Evolutionary conservation across 1,140 invertebrate genomes (phyloP).

Genomic region (Zaprionus ornatus): DNA sequence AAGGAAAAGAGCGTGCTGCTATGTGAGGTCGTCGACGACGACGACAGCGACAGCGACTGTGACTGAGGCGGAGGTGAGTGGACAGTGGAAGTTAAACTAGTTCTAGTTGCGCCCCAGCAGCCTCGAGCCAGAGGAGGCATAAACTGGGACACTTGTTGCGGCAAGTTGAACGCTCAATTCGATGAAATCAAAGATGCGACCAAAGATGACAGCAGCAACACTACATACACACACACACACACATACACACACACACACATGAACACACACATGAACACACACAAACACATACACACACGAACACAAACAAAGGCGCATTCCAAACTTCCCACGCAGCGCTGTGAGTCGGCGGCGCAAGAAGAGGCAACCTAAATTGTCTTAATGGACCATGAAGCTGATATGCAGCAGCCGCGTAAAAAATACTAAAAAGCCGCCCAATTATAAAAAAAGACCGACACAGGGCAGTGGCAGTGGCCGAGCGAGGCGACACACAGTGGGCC

Average conservation of each 20-base stretch:
- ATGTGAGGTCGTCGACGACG: slow-evolving; percentile 15
- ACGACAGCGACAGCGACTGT: not conserved
- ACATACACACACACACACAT: slow-evolving; percentile 3
- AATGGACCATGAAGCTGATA: slow-evolving; percentile 75
- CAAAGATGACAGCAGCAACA: slow-evolving; percentile 48
- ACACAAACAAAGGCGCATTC: slow-evolving; percentile 19
- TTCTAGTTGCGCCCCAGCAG: slow-evolving; percentile 53
- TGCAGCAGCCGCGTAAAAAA: slow-evolving; percentile 67
- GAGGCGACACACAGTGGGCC: too few species aligned
- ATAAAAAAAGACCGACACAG: slow-evolving; percentile 54
- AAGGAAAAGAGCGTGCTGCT: slow-evolving; percentile 56
- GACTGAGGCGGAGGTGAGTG: slow-evolving; percentile 31
- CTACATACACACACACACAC: too few species aligned
- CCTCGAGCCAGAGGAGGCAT: slow-evolving; percentile 28
- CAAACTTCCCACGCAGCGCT: slow-evolving; percentile 67
- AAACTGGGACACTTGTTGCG: slow-evolving; percentile 79
- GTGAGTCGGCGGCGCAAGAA: slow-evolving; percentile 33
- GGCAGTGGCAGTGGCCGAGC: not conserved
- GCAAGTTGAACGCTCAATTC: slow-evolving; percentile 58
- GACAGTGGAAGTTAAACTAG: slow-evolving; percentile 78
- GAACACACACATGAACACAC: too few species aligned
- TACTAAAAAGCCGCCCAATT: slow-evolving; percentile 68
- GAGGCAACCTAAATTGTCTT: slow-evolving; percentile 77
- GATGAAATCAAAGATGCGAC: slow-evolving; percentile 56
- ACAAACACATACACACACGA: slow-evolving; percentile 1